Percentiles rank a stretch among this genome's conserved stretches.
Conservation (phyloP, 2,888 invertebrate species). For the Dynastes tityus region DNA sequence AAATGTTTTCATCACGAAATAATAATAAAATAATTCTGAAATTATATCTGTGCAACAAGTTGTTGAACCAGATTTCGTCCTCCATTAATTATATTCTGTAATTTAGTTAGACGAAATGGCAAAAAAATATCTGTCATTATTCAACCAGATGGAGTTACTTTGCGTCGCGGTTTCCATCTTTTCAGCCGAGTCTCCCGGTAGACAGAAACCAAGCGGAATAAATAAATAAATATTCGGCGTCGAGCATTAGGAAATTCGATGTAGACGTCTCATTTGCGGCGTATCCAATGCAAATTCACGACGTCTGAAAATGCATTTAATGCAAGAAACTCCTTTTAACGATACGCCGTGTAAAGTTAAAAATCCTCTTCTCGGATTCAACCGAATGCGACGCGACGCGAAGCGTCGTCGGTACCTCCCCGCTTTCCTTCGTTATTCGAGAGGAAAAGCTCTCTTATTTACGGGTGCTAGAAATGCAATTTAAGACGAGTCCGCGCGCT, state of each 20-base stretch:
- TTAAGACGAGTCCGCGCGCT: conserved; percentile 64
- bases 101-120: conserved; percentile 1
- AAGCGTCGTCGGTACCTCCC: conserved; percentile 3
- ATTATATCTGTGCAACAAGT: too few relatives aligned
- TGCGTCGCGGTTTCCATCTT: conserved; percentile 25
- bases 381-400: conserved; percentile 19
- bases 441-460: conserved; percentile 64
- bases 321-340: conserved; percentile 41
- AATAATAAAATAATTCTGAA: too few relatives aligned
- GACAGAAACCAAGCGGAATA: conserved; percentile 35
- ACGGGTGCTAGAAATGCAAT: conserved; percentile 66
- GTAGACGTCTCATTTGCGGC: conserved; percentile 39
- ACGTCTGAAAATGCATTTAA: conserved; percentile 44
- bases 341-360: conserved; percentile 39
- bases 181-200: conserved; percentile 1
- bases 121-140: conserved; percentile 16
- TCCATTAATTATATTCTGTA: conserved; percentile 6
- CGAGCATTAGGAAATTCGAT: conserved; percentile 11
- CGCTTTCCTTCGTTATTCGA: conserved; percentile 55
- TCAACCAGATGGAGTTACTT: conserved; percentile 34
- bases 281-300: conserved; percentile 45
- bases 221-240: conserved; percentile 42
- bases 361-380: conserved; percentile 33
- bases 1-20: too few relatives aligned
- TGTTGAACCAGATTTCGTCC: neutral